Evolutionary conservation across 2,113 vertebrate genomes (phyloP), one percentile per base, ranked within the genome.

Genomic region (Tapirus terrestris): DNA sequence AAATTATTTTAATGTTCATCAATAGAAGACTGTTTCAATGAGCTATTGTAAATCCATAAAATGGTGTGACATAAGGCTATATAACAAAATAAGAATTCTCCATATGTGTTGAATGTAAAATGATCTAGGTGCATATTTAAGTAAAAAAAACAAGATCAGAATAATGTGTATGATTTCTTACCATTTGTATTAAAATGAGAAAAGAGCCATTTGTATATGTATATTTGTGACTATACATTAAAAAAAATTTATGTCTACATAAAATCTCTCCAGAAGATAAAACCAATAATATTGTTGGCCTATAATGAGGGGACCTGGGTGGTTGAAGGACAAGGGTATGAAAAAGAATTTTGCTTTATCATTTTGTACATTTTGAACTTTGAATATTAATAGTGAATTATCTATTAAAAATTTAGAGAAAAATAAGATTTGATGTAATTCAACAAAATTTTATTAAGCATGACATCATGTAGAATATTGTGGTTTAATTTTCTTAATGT

Each of bases 401-500:
- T 67, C 11, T 70, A 91, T 70, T 43, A n/a, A 5, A 56, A 90
- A 25, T 87, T 70, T 77, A 82, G 39, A 82, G 39, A 70, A 76
- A 51, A 76, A 39, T 70, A 80, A 18, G 7, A 67, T 23, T 89
- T 90, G 8, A n/a, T 48, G 85, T 18, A 88, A 39, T 80, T 79
- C 11, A 76, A 33, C 18, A 80, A 12, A 21, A 76, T 29, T 84
- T 77, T 77, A 83, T 73, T 82, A 36, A 85, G 33, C 2, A 9
- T 80, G 33, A 70, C 1, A 48, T 70, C 72, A 65, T 51, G 36
- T 12, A 90, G 63, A 70, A 43, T 75, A 70, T 7, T 77, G 93
- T 88, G 18, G 23, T 60, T 95, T 83, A 75, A 68, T 56, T 88
- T 94, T 94, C 70, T 85, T 63, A 72, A 53, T 72, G 36, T 72